Evolutionary conservation across 53 echinoderm and acorn worm genomes (phyloP).

Genomic region (Hippasteria phrygiana): DNA sequence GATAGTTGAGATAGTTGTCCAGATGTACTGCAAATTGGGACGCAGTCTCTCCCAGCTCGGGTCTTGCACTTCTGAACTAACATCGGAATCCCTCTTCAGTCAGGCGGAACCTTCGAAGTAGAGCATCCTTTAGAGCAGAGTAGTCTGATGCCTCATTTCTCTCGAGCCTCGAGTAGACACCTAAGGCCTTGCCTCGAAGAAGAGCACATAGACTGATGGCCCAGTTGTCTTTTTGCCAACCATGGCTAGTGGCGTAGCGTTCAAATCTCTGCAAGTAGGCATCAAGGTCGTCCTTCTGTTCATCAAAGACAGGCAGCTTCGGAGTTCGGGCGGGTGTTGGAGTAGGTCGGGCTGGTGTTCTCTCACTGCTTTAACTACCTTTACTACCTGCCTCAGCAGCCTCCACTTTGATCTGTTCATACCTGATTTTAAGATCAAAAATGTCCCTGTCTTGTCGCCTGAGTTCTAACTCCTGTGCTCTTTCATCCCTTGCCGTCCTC

Average conservation of each 20-base stretch:
- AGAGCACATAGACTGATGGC: slow-evolving; percentile 29
- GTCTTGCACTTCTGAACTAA: slow-evolving; percentile 29
- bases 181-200: not conserved
- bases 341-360: not conserved
- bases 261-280: slow-evolving; percentile 11
- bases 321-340: not conserved
- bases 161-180: slow-evolving; percentile 6
- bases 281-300: not conserved
- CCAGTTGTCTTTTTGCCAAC: slow-evolving; percentile 3
- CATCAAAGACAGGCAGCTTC: slow-evolving; percentile 4
- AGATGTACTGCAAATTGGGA: slow-evolving; percentile 42
- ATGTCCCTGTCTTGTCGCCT: not conserved
- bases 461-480: slow-evolving; percentile 27
- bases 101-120: slow-evolving; percentile 25
- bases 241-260: slow-evolving; percentile 4
- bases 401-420: not conserved
- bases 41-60: slow-evolving; percentile 35
- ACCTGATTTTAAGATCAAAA: not conserved
- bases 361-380: not conserved
- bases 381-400: not conserved
- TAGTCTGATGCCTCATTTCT: slow-evolving; percentile 16
- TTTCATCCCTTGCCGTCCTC: not conserved
- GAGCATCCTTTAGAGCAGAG: slow-evolving; percentile 22
- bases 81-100: slow-evolving; percentile 36
- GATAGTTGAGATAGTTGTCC: slow-evolving; percentile 51